Evolutionary conservation across 2,888 invertebrate genomes (phyloP), one percentile per base, ranked within the genome.

Genomic region (Drosophila melanosoma): DNA sequence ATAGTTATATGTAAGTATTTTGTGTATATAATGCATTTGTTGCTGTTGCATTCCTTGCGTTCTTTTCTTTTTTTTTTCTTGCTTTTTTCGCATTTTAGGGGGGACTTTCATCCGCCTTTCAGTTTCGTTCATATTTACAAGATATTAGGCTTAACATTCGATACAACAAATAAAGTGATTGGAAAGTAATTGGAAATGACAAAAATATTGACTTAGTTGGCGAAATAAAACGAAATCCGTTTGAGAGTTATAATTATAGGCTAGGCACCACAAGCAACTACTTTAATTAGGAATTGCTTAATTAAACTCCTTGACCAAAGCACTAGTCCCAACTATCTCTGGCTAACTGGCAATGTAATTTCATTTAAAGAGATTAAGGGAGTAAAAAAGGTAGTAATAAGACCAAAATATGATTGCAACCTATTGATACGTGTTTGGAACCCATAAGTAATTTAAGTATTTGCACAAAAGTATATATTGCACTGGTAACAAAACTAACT

Each of bases 71-170:
- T 11, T 45, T 23, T 11, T 7, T 20, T 1, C 23, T 33, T 67
- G 29, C 29, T 40, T 33, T 35, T 38, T 54, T 67, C 48, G 66
- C 66, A 53, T 40, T 49, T 45, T 63, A 57, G 61, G 90, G 91
- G 92, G 92, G 91, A 92, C 92, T 92, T 92, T 91, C 92, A 91
- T 92, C 92, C 92, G 92, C 92, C 90, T 89, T 91, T 89, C 83
- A 82, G 64, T 69, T 76, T 78, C 60, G 32, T 64, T 80, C 62
- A 74, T 69, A 79, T 79, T 63, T 79, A 79, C 78, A 79, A 81
- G 77, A 52, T 69, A 33, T 62, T 72, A 42, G 62, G 63, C 77
- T 66, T 81, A 81, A 79, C 78, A 69, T 66, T 72, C 62, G 57
- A 12, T 58, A 42, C 79, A 81, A 40, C 17, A 60, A 74, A 57